Evolutionary conservation across 2,113 vertebrate genomes (phyloP).

Genomic region (Anser cygnoides): DNA sequence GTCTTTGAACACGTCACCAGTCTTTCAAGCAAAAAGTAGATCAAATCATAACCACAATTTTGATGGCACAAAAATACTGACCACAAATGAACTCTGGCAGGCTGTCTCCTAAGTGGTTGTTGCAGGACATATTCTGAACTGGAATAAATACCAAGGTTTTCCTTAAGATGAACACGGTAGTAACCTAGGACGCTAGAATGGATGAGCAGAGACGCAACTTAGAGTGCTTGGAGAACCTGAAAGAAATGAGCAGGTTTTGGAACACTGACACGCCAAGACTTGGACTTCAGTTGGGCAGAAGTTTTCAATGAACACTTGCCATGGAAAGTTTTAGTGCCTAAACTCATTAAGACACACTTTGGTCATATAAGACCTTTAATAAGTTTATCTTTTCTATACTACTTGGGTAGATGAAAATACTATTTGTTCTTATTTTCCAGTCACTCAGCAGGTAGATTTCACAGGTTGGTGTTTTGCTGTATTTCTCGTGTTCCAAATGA

Average conservation of each 20-base stretch:
- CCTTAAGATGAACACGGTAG: neutral
- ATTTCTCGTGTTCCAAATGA: constrained; percentile 20
- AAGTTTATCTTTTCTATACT: neutral
- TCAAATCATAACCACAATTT: neutral
- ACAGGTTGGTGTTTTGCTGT: neutral
- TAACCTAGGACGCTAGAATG: neutral
- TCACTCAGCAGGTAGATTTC: neutral
- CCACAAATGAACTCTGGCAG: neutral
- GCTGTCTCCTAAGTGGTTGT: neutral
- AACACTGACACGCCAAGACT: neutral
- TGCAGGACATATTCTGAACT: neutral
- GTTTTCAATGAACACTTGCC: neutral
- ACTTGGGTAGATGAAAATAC: neutral
- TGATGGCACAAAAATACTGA: neutral
- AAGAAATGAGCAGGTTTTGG: neutral
- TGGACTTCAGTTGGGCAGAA: neutral
- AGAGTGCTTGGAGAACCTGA: neutral
- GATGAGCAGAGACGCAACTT: neutral
- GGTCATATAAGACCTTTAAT: neutral
- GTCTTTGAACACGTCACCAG: neutral
- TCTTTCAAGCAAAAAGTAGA: neutral
- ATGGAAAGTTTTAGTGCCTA: neutral
- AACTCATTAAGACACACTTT: neutral
- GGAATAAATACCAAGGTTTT: neutral
- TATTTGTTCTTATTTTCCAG: neutral